Conservation (phyloP, 2,888 invertebrate genomes). For the Blastobasis lacticolella region DNA sequence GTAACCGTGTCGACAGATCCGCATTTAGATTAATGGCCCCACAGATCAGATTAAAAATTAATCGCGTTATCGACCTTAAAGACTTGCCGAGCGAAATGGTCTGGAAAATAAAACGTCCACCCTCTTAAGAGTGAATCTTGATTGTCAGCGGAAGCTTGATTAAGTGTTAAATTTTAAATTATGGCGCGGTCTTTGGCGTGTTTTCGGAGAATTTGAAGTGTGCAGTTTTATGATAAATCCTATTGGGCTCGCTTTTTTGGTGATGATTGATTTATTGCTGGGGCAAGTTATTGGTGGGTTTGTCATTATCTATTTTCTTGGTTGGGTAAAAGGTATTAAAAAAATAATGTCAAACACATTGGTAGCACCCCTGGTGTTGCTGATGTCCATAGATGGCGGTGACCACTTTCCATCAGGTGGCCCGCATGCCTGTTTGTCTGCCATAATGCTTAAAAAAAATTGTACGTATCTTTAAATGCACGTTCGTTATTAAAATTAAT, state of each 20-base stretch:
- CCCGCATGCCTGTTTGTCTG: too few species aligned
- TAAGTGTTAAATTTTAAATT: constrained; percentile 68
- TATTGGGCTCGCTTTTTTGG: constrained; percentile 1
- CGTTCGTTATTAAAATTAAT: too few species aligned
- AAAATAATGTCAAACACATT: too few species aligned
- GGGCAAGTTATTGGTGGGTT: constrained; percentile 5
- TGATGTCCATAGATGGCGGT: too few species aligned
- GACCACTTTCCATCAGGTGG: too few species aligned
- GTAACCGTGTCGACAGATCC: too few species aligned
- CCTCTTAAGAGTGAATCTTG: constrained; percentile 46
- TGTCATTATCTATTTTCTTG: background rate
- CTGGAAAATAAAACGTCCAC: constrained; percentile 54
- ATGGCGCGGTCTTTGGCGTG: constrained; percentile 34
- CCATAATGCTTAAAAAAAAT: too few species aligned
- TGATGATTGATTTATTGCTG: constrained; percentile 5
- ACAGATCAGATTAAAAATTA: constrained; percentile 55
- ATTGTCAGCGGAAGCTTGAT: constrained; percentile 62
- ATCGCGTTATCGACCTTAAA: constrained; percentile 42
- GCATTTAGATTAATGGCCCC: constrained; percentile 26
- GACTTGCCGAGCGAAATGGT: constrained; percentile 48
- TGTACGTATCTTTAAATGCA: too few species aligned
- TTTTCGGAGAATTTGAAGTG: constrained; percentile 20
- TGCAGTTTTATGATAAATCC: constrained; percentile 9
- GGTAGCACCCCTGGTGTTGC: too few species aligned
- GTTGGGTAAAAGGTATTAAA: background rate